Evolutionary conservation across 2,113 vertebrate species (phyloP).

Genomic region (Thunnus maccoyii): DNA sequence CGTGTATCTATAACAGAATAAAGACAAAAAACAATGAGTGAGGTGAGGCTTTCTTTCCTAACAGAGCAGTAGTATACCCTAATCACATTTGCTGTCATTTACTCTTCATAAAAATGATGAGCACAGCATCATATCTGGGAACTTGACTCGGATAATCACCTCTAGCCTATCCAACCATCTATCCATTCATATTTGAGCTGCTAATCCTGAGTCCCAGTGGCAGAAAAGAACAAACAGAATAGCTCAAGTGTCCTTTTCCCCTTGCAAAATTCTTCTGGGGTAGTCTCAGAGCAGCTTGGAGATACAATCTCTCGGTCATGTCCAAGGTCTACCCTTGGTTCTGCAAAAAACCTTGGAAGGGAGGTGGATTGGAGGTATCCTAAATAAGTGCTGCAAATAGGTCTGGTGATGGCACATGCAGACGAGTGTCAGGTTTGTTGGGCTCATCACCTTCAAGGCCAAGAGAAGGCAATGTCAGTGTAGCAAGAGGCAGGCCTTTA

Average conservation of each 20-base stretch:
- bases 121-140: not conserved
- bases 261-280: slow-evolving; percentile 2
- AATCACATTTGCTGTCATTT: not conserved
- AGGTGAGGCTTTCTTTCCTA: not conserved
- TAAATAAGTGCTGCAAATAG: too few relatives aligned
- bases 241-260: slow-evolving; percentile 36
- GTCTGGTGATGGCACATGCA: not conserved
- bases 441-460: too few relatives aligned
- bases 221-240: slow-evolving; percentile 29
- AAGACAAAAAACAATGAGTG: not conserved
- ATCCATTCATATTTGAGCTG: not conserved
- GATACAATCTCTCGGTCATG: not conserved
- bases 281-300: slow-evolving; percentile 4
- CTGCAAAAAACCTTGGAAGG: not conserved
- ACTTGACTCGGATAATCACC: not conserved
- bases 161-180: not conserved
- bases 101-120: not conserved
- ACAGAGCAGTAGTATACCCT: not conserved
- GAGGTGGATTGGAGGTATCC: not conserved
- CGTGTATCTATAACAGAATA: not conserved
- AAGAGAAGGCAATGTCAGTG: too few relatives aligned
- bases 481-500: not conserved
- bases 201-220: slow-evolving; percentile 4
- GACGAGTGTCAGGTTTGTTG: too few relatives aligned
- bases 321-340: not conserved